These are phyloP conservation scores for Andrena dorsata DNA, from an alignment of 2,888 invertebrate species.

Conservation along the genomic window DNA sequence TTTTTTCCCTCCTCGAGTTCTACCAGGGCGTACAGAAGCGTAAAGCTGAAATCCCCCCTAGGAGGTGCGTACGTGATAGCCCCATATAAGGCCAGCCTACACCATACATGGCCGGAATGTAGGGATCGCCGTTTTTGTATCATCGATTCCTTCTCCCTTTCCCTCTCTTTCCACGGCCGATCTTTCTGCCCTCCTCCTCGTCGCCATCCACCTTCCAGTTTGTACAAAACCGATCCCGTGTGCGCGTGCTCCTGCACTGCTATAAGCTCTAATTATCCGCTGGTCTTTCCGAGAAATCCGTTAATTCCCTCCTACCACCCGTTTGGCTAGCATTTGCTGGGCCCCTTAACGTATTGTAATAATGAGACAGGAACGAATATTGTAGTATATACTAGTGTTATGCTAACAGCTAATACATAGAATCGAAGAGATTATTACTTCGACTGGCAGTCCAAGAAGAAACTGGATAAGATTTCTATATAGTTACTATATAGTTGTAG, in stretches of 20 bases:
- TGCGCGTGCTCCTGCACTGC: constrained; percentile 34
- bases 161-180: constrained; percentile 28
- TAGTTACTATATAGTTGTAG: no score
- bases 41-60: constrained; percentile 74
- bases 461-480: no score
- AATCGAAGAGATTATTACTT: no score
- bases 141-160: constrained; percentile 75
- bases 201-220: constrained; percentile 48
- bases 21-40: constrained; percentile 70
- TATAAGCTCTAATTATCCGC: constrained; percentile 67
- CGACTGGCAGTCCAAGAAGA: no score
- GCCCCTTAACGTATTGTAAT: background rate
- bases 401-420: no score
- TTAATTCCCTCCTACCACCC: constrained; percentile 26
- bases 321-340: background rate
- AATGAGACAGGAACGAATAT: constrained; percentile 8
- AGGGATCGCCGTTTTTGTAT: constrained; percentile 84
- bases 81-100: constrained; percentile 81
- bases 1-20: constrained; percentile 58
- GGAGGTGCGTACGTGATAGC: constrained; percentile 77
- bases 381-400: no score
- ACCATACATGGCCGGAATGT: constrained; percentile 84
- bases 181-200: constrained; percentile 32
- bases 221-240: constrained; percentile 65
- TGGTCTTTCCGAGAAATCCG: constrained; percentile 61